Evolutionary conservation across 2,797 vertebrate genomes (phyloP).

Genomic region (Chrysocyon brachyurus): DNA sequence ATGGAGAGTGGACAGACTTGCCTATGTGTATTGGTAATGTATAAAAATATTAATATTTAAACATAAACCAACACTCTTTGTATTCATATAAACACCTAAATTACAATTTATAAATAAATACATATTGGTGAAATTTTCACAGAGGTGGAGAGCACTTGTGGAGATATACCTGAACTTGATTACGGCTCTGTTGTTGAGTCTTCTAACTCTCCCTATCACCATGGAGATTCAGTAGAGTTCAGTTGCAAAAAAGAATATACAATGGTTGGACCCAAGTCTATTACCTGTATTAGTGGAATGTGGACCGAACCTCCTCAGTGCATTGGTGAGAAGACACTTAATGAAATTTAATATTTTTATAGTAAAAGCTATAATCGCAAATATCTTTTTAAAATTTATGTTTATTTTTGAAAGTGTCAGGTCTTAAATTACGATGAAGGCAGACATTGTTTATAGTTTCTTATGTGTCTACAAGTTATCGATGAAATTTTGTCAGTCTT

Average conservation of each 20-base stretch:
- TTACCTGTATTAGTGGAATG: constrained; percentile 20
- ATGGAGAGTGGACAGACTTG: constrained; percentile 85
- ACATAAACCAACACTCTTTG: neutral
- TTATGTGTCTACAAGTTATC: neutral
- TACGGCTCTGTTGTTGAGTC: accelerated
- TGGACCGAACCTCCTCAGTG: constrained; percentile 75
- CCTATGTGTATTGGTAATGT: constrained; percentile 86
- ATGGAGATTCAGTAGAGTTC: constrained; percentile 53
- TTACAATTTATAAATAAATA: neutral
- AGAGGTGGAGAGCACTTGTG: constrained; percentile 70
- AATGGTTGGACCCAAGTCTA: constrained; percentile 53
- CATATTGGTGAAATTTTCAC: neutral
- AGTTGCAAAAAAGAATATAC: neutral
- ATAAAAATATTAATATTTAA: neutral
- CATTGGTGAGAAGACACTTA: constrained; percentile 58
- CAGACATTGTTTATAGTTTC: neutral
- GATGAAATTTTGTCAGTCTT: neutral
- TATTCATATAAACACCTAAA: neutral
- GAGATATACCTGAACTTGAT: neutral
- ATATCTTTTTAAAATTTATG: neutral
- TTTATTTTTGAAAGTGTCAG: neutral
- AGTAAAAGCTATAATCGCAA: neutral
- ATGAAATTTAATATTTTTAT: neutral
- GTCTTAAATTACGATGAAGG: neutral
- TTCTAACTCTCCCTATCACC: neutral